phyloP scores from a whole-genome alignment of 2,888 invertebrate species.

The Apeira syringaria region DNA sequence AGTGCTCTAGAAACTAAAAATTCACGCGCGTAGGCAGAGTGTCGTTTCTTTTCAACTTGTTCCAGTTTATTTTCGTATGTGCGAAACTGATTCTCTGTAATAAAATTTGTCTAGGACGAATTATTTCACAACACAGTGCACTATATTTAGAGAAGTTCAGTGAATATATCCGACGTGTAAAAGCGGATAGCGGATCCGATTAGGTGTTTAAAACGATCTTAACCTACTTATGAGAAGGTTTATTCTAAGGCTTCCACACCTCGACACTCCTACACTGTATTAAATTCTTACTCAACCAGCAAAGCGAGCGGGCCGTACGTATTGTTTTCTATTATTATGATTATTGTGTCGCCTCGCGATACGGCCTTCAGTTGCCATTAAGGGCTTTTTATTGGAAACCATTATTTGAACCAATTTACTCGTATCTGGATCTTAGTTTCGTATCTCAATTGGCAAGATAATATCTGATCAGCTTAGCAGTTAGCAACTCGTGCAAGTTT shows the following conservation, averaged over 20 bases:
- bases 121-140: slow-evolving; percentile 25
- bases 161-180: slow-evolving; percentile 32
- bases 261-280: slow-evolving; percentile 38
- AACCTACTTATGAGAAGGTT: slow-evolving; percentile 56
- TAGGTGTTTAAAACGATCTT: slow-evolving; percentile 52
- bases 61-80: slow-evolving; percentile 42
- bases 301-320: slow-evolving; percentile 16
- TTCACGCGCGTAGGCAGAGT: slow-evolving; percentile 46
- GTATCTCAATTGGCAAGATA: too few species aligned
- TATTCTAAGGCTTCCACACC: slow-evolving; percentile 56
- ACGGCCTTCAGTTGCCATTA: not conserved
- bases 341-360: not conserved
- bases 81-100: slow-evolving; percentile 22
- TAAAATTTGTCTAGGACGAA: slow-evolving; percentile 28
- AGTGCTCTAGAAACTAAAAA: slow-evolving; percentile 52
- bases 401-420: not conserved
- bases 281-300: slow-evolving; percentile 33
- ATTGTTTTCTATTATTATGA: slow-evolving; percentile 5
- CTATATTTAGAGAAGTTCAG: slow-evolving; percentile 26
- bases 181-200: slow-evolving; percentile 43
- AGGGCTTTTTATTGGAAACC: not conserved
- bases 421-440: not conserved
- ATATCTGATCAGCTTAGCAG: too few species aligned
- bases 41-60: slow-evolving; percentile 47
- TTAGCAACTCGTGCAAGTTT: too few species aligned